phyloP scores from a whole-genome alignment of 2,888 invertebrate genomes.

The Omphaloscelis lunosa region DNA sequence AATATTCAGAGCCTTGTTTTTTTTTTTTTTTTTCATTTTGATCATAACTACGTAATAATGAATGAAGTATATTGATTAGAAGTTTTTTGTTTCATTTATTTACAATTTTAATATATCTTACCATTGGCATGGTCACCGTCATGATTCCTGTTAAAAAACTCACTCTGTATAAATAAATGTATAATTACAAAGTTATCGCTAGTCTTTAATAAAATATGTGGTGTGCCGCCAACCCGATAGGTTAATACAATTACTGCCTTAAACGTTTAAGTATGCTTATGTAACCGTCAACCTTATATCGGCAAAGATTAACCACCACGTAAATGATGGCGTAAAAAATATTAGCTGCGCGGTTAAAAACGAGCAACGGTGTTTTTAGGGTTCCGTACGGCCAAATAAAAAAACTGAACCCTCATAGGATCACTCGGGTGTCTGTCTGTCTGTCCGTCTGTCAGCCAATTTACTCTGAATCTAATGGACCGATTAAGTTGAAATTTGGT shows the following conservation, averaged over 20 bases:
- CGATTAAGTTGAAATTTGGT: no score
- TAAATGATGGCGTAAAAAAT: slow-evolving; percentile 1
- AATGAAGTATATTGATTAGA: neutral
- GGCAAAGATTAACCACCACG: neutral
- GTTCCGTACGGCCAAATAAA: no score
- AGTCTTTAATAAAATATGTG: neutral
- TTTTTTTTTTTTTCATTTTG: no score
- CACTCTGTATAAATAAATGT: neutral
- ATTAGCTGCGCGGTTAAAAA: slow-evolving; percentile 4
- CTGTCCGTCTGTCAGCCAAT: no score
- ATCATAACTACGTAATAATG: neutral
- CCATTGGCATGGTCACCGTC: no score
- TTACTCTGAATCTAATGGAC: no score
- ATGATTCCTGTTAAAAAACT: neutral
- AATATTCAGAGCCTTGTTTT: no score
- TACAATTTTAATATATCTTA: no score
- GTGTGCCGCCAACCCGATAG: neutral
- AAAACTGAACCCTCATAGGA: no score
- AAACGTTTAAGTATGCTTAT: neutral
- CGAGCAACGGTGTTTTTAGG: neutral
- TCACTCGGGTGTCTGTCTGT: no score
- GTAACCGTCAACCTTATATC: neutral
- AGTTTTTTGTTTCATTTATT: neutral
- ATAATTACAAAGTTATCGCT: neutral
- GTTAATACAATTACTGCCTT: neutral